Base-by-base conservation (phyloP, 1,140 invertebrate genomes). In the Drosophila cardini region DNA sequence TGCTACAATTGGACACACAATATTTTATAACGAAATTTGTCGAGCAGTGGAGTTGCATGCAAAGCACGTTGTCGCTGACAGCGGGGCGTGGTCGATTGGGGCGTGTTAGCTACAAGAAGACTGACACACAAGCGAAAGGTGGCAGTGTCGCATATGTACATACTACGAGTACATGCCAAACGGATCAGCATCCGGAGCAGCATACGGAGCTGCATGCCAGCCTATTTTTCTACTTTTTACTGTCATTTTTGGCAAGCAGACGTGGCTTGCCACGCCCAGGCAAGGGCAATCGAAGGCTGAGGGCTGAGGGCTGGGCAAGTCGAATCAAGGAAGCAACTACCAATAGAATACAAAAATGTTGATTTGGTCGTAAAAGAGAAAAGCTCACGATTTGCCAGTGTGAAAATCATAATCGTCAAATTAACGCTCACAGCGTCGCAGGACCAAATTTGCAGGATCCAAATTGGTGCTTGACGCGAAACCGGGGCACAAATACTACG, bases 321-420 rank as follows among this genome's bases (percentile, higher is more conserved):
- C 18, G 36, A 52, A 52, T 38, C 40, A 42, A n/a, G 43, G 16
- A 18, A 26, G 18, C 6, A 38, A n/a, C 18, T 43, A 18, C 13
- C 21, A 34, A n/a, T 26, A 40, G 21, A 26, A 26, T 26, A 26
- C 21, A 26, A 26, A 26, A 26, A 26, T 26, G 21, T 26, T 26
- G 21, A 26, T 26, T 26, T 26, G 57, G 38, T 30, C 50, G 11
- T 58, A 63, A 61, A 65, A 53, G 21, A 11, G 42, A 43, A 42
- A 48, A 48, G 69, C 43, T 45, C 69, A 72, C 63, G 62, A 72
- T 72, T 72, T 46, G 56, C 26, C 57, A 67, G 68, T 79, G 82
- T 53, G 72, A 75, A 87, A 87, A 83, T 87, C 80, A 87, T 87
- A 87, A 87, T 83, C 84, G 67, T 89, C 79, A 89, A 87, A 87